Conservation (phyloP, 2,888 invertebrate species). For the Drosophila affinis region DNA sequence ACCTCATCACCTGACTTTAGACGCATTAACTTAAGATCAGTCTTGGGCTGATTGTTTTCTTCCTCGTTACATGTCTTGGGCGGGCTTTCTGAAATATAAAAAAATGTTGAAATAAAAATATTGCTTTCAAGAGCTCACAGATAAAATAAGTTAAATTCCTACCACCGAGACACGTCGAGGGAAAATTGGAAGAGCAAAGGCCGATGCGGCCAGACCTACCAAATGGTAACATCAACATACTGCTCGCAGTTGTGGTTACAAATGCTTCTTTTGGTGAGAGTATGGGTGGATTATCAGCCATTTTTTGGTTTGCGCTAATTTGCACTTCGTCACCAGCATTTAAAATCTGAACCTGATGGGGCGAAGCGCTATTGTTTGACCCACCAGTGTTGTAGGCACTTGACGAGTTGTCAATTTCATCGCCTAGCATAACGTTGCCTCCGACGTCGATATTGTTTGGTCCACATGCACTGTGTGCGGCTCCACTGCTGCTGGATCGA, state of each 20-base stretch:
- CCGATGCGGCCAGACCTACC: slow-evolving; percentile 50
- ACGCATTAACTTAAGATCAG: slow-evolving; percentile 37
- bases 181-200: slow-evolving; percentile 38
- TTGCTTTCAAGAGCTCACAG: neutral
- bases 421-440: slow-evolving; percentile 65
- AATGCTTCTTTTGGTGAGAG: slow-evolving; percentile 46
- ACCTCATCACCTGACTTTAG: slow-evolving; percentile 50
- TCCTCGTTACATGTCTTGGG: slow-evolving; percentile 35
- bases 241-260: slow-evolving; percentile 49
- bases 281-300: neutral
- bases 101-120: neutral
- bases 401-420: slow-evolving; percentile 87
- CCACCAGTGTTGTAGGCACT: slow-evolving; percentile 91
- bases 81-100: slow-evolving; percentile 29
- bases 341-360: slow-evolving; percentile 65
- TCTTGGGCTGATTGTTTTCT: slow-evolving; percentile 29
- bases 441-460: slow-evolving; percentile 26
- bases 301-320: neutral
- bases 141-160: neutral
- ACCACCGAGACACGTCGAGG: slow-evolving; percentile 31
- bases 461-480: slow-evolving; percentile 40
- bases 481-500: slow-evolving; percentile 71
- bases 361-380: slow-evolving; percentile 87
- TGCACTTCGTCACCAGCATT: slow-evolving; percentile 30
- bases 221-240: slow-evolving; percentile 51